Base-by-base conservation (phyloP, 1,140 invertebrate species). In the Steinernema khuongi region DNA sequence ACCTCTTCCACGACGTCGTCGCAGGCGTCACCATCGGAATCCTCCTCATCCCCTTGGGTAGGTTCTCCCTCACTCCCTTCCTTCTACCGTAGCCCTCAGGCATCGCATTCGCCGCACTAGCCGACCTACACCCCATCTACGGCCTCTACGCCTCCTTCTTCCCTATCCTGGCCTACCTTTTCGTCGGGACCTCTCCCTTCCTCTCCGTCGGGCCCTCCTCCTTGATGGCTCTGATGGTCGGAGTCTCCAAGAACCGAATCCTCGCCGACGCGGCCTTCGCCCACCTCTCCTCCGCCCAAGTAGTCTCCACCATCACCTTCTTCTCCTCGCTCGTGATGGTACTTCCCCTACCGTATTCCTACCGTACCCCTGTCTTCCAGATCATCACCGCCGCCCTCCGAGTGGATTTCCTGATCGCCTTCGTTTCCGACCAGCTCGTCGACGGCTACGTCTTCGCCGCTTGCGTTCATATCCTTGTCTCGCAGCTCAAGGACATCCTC, bases 101-200 rank as follows among this genome's bases (percentile, higher is more conserved):
- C 60, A 86, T 87, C 85, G 86, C 86, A 0, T 87, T 87, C 77
- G 83, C 81, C 30, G 75, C 86, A 74, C 77, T 87, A 74, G 81
- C 86, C 33, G 77, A 79, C n/a, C 73, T 87, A 1, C 83, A 81
- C 1, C 86, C 86, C 30, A 81, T 87, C 7, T 84, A 81, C 74
- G 86, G 86, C 17, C 81, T 87, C 4, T 87, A 87, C 70, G 81
- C 81, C 7, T 86, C 86, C 2, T 87, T 87, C 75, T 86, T 87
- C 72, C 86, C 86, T 22, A 83, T 86, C 1, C 74, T 86, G 17
- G 70, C 86, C 4, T 87, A 87, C 72, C 86, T 86, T 77, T 81
- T 87, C 50, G 81, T 87, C 71, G 86, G 86, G 19, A 81, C 84
- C 4, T 87, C 86, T 17, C 81, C 77, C 73, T 85, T 86, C 26